Evolutionary conservation across 2,113 vertebrate species (phyloP).

Genomic region (Amblyopsis rosae): DNA sequence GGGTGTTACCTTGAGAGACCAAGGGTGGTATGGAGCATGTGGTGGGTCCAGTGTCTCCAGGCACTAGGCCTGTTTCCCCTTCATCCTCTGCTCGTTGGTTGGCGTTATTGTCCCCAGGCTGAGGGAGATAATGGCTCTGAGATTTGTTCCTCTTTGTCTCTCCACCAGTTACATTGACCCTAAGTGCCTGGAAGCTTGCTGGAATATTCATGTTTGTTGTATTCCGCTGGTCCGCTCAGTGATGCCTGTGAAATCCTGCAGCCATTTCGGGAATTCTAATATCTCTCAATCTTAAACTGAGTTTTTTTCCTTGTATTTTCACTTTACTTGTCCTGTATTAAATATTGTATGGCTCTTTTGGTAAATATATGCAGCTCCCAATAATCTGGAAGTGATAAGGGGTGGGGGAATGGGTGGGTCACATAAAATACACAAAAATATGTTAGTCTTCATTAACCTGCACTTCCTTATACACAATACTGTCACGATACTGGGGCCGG

Average conservation of each 20-base stretch:
- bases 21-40: constrained; percentile 64
- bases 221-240: constrained; percentile 35
- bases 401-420: too few relatives aligned
- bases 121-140: constrained; percentile 49
- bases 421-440: constrained; percentile 16
- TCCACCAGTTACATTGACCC: constrained; percentile 58
- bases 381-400: constrained; percentile 50
- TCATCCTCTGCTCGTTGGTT: constrained; percentile 55
- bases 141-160: constrained; percentile 69
- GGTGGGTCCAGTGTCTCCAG: constrained; percentile 32
- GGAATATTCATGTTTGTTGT: constrained; percentile 70
- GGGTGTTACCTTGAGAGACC: constrained; percentile 67
- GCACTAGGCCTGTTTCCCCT: constrained; percentile 23
- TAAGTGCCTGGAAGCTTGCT: constrained; percentile 51
- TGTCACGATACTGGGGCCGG: too few relatives aligned
- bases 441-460: not conserved
- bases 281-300: not conserved
- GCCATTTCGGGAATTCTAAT: constrained; percentile 58
- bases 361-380: constrained; percentile 7
- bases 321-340: constrained; percentile 23
- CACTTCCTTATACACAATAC: too few relatives aligned
- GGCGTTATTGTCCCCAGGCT: constrained; percentile 71
- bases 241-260: constrained; percentile 39
- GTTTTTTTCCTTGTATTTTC: constrained; percentile 50
- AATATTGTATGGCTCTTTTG: constrained; percentile 19